Evolutionary conservation across 1,140 invertebrate species (phyloP), one percentile per base, ranked within the genome.

Genomic region (Trichonephila inaurata): DNA sequence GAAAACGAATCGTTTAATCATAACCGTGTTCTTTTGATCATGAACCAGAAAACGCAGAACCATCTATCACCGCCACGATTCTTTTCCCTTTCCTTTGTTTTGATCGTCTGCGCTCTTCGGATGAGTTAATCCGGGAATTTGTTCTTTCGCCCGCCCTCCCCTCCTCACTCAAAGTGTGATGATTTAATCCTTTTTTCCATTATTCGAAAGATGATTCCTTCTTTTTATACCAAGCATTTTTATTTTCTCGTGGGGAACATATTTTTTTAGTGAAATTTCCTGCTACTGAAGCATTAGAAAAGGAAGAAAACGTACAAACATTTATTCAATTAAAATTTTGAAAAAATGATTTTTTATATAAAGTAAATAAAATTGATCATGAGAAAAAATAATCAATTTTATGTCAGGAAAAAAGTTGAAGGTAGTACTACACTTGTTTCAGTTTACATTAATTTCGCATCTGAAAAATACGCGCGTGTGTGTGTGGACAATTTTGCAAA

Each of bases 1-100:
- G 44, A 24, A 24, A 58, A 60, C 82, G 21, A 85, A 85, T 85
- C 82, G 82, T 58, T 85, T 85, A 85, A 85, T 58, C 82, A 85
- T 85, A 85, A 85, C 44, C 82, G 58, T 85, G 82, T 85, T 85
- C 51, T 51, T 51, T 51, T 51, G 51, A 51, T 51, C 82, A 58
- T 85, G 82, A 60, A 16, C 44, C 44, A 58, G 82, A 85, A 85
- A 85, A 85, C 58, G 44, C 82, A 85, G 44, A 51, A 58, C 82
- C n/a, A 58, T 60, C 82, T 58, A 58, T 60, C 58, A 58, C 12
- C 21, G 44, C 44, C 24, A 4, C 1, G 82, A 60, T 58, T 51
- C 24, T 60, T 51, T 83, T 83, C 51, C 4, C 8, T 83, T 14
- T 19, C 66, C 7, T 19, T 77, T 28, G 16, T 19, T 16, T 77